These are phyloP conservation scores for Leptogaster cylindrica DNA, from an alignment of 2,888 invertebrate genomes.

Conservation along the genomic window DNA sequence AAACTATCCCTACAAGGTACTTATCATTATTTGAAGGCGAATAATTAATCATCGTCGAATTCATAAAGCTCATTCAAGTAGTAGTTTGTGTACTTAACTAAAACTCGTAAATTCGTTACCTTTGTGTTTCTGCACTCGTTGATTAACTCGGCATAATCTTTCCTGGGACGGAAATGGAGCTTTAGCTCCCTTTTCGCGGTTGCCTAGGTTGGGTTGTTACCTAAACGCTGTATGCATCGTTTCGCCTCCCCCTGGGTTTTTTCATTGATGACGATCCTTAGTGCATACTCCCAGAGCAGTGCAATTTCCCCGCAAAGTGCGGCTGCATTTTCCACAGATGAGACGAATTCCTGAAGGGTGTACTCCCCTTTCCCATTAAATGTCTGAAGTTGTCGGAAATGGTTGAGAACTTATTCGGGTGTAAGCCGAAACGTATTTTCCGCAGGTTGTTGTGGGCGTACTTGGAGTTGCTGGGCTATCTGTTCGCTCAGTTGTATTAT, in stretches of 20 bases:
- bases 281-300: background rate
- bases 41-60: conserved; percentile 11
- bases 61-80: conserved; percentile 25
- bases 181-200: background rate
- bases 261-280: background rate
- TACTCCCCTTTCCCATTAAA: background rate
- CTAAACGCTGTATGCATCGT: background rate
- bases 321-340: background rate
- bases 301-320: background rate
- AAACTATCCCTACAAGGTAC: conserved; percentile 11
- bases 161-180: background rate
- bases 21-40: conserved; percentile 27
- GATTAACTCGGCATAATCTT: background rate
- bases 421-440: too few relatives aligned
- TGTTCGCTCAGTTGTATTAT: background rate
- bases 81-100: conserved; percentile 18
- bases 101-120: conserved; percentile 9
- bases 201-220: background rate
- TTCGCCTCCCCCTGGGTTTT: too few relatives aligned
- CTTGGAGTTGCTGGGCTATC: background rate
- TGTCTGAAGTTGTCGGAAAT: background rate
- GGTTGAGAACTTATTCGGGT: background rate
- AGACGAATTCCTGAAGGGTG: too few relatives aligned
- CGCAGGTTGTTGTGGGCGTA: too few relatives aligned
- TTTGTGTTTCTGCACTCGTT: background rate